These are phyloP conservation scores for Gallinago jamesoni DNA, from an alignment of 2,113 vertebrate genomes.

Conservation along the genomic window DNA sequence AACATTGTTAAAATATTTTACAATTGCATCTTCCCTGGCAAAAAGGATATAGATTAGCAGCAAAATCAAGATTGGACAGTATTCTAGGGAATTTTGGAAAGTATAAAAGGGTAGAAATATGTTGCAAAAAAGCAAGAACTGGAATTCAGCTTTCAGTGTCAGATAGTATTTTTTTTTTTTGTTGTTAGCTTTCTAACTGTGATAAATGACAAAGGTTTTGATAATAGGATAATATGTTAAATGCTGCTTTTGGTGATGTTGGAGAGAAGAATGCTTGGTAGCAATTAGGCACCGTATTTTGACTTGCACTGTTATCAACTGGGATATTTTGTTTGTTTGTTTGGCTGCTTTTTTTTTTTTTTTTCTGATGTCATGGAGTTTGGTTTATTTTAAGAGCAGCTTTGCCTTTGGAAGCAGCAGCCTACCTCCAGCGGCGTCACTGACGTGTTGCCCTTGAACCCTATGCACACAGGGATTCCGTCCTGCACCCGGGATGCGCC, in stretches of 20 bases:
- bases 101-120: background rate
- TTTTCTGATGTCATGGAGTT: background rate
- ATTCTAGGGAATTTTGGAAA: background rate
- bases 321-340: background rate
- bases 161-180: background rate
- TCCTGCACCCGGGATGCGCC: background rate
- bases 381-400: background rate
- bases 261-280: background rate
- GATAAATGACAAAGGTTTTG: background rate
- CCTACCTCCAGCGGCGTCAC: background rate
- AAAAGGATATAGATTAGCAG: background rate
- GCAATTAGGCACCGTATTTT: background rate
- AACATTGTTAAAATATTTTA: background rate
- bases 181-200: background rate
- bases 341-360: background rate
- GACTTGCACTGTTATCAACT: background rate
- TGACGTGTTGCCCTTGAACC: slow-evolving; percentile 4
- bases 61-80: background rate
- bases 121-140: background rate
- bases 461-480: background rate
- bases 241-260: background rate
- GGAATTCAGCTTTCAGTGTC: background rate
- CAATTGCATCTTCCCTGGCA: background rate
- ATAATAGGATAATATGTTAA: background rate
- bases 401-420: background rate